Conservation (phyloP, 2,113 vertebrate genomes). For the Heloderma charlesbogerti region DNA sequence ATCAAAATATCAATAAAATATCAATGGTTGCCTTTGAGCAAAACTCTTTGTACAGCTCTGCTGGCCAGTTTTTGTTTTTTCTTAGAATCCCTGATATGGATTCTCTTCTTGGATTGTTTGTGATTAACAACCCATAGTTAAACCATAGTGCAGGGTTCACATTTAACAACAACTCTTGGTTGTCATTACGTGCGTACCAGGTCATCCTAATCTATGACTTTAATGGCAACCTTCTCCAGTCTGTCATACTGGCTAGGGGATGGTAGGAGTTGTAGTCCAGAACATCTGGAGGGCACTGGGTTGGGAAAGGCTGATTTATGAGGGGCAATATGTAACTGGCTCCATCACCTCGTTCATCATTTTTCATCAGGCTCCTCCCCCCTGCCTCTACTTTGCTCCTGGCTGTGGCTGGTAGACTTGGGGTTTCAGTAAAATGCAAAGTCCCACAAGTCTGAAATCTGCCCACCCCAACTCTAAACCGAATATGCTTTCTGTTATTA, state of each 20-base stretch:
- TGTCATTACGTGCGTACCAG: too few relatives aligned
- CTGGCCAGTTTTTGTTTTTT: too few relatives aligned
- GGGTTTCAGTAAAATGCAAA: not conserved
- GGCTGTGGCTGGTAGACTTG: not conserved
- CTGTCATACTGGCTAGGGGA: not conserved
- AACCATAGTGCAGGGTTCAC: too few relatives aligned
- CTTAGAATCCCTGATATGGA: too few relatives aligned
- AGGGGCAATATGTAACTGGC: not conserved
- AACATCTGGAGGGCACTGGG: not conserved
- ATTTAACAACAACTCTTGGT: too few relatives aligned
- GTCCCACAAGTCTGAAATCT: not conserved
- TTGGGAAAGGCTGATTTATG: not conserved
- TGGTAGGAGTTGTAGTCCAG: not conserved
- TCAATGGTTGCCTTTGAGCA: too few relatives aligned
- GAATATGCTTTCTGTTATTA: constrained; percentile 22
- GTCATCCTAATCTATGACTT: too few relatives aligned
- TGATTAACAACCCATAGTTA: too few relatives aligned
- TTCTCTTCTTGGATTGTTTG: too few relatives aligned
- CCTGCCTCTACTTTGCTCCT: not conserved
- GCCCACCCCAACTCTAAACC: not conserved
- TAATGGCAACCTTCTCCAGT: not conserved
- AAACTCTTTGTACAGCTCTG: too few relatives aligned
- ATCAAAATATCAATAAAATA: too few relatives aligned
- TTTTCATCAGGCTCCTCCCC: not conserved
- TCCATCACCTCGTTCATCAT: not conserved